Evolutionary conservation across 2,888 invertebrate species (phyloP), one percentile per base, ranked within the genome.

Genomic region (Trachelus tabidus): DNA sequence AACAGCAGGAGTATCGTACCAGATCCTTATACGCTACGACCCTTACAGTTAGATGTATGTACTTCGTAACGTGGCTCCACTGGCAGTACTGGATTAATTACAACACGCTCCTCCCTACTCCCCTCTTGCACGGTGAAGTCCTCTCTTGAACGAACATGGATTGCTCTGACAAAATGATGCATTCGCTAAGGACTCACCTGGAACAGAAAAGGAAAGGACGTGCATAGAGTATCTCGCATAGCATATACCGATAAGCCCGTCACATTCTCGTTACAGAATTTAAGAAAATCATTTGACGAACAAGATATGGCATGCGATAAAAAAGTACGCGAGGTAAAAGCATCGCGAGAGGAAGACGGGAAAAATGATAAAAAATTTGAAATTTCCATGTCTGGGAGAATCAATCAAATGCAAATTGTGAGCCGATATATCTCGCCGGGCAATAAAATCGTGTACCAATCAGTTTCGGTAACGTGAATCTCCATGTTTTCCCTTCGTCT

Each of bases 371-470:
- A 79, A 15, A 79, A 76, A 79, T 73, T 33, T 73, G 56, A 79
- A 76, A 75, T 79, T 80, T 79, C 77, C 79, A 76, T 75, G 78
- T 69, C 77, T 73, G 74, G 76, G 77, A 77, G 81, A 85, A 83
- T 84, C 81, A 84, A 82, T 83, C 81, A 80, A 80, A 82, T 81
- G 79, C 79, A 79, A 82, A 80, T 76, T 76, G 78, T 74, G 76
- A 80, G 80, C 76, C 80, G 81, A 83, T 83, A 83, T 80, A 83
- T 85, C 79, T 78, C 73, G 31, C 69, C 68, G 56, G 76, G 77
- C 77, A 86, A 88, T 88, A 87, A 89, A 89, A 87, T 87, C 83
- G 85, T 87, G 85, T 87, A 89, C 88, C 89, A 87, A 89, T 90
- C 89, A 87, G 85, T 75, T 80, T 76, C 78, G 73, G 76, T 79